Evolutionary conservation across 2,113 vertebrate species (phyloP).

Genomic region (Peromyscus leucopus): DNA sequence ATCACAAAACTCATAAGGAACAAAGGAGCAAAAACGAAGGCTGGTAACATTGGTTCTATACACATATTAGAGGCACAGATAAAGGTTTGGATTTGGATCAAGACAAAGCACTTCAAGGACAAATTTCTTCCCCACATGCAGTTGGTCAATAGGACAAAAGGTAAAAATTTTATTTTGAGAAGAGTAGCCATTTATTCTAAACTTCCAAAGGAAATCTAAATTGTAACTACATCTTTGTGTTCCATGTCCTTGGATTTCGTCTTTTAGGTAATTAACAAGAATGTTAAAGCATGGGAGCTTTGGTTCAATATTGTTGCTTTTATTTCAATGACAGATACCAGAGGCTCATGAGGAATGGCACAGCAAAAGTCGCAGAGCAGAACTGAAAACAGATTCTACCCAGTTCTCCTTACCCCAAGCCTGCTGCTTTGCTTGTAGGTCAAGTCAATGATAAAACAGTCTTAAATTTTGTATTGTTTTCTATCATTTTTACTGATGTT

Average conservation of each 20-base stretch:
- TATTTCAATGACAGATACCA: neutral
- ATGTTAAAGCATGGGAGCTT: neutral
- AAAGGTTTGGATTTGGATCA: neutral
- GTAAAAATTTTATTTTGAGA: neutral
- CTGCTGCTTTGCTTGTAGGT: neutral
- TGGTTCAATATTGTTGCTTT: neutral
- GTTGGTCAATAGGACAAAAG: neutral
- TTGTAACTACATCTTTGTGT: neutral
- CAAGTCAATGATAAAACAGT: neutral
- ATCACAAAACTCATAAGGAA: neutral
- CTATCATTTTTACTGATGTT: neutral
- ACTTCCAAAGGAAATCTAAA: neutral
- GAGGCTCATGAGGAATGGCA: rapidly evolving
- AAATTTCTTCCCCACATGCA: neutral
- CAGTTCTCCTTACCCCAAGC: neutral
- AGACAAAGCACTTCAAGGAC: slow-evolving; percentile 14
- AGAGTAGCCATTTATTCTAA: slow-evolving; percentile 20
- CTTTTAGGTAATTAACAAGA: neutral
- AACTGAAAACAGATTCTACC: neutral
- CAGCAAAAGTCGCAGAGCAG: neutral
- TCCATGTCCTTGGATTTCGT: neutral
- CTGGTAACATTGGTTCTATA: neutral
- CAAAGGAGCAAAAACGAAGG: neutral
- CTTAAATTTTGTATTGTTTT: neutral
- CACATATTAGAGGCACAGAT: neutral